Evolutionary conservation across 2,113 vertebrate species (phyloP), one percentile per base, ranked within the genome.

Genomic region (Strix uralensis): DNA sequence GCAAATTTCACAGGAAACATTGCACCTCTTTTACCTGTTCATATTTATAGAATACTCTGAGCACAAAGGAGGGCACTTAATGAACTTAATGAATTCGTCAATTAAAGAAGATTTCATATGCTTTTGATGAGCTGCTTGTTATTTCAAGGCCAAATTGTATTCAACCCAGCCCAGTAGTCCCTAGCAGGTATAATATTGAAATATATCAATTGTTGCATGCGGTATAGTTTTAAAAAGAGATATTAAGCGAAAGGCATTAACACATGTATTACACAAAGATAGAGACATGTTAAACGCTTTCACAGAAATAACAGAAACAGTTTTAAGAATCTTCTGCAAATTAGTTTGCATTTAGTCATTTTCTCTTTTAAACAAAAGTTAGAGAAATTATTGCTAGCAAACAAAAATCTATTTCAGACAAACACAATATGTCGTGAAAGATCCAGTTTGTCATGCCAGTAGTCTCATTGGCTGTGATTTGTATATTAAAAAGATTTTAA

Each of bases 401-500:
- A 96, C 85, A 93, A 90, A 94, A 96, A 87, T 92, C 94, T 94
- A 89, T 97, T 96, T 93, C 97, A 97, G 94, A 97, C 96, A 97
- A 98, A 97, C 89, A 96, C 95, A 97, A 42, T 97, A 96, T 96
- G 95, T 98, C 97, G 96, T 97, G 89, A 98, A 98, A 97, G 97
- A 98, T 98, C 93, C 96, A 62, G 97, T 98, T 94, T 98, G 96
- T 97, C 91, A 36, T 97, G 97, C 95, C 97, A 96, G 90, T 96
- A 97, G 97, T 96, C 97, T 98, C 96, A 94, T 96, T 98, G 98
- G 96, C 96, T 98, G 97, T 98, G 97, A 98, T 98, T 98, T 98
- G 98, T 98, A 96, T 98, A 98, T 98, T 98, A 98, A 98, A 98
- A 98, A 98, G 98, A 92, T 98, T 98, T 98, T 98, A 98, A 98